A percentile compares a stretch with the other conserved stretches of the same genome.
Conservation (phyloP, 1,140 invertebrate genomes). For the Sogatella furcifera region DNA sequence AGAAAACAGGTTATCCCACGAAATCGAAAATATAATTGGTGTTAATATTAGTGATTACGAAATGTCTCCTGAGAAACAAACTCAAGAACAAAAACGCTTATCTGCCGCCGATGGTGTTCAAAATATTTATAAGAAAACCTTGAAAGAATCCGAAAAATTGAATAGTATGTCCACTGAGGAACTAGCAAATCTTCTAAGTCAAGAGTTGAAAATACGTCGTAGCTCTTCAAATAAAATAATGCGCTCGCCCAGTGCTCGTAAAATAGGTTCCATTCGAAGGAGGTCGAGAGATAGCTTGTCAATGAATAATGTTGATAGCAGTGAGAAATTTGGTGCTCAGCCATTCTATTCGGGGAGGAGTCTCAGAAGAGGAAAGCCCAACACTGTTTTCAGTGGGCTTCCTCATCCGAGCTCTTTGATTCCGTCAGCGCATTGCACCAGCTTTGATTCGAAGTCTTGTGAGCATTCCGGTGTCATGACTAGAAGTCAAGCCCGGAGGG, state of each 20-base stretch:
- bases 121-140: constrained; percentile 56
- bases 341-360: constrained; percentile 9
- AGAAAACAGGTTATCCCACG: constrained; percentile 53
- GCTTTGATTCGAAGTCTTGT: constrained; percentile 1
- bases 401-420: constrained; percentile 17
- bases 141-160: constrained; percentile 49
- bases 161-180: constrained; percentile 50
- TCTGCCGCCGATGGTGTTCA: constrained; percentile 39
- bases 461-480: constrained; percentile 6
- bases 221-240: constrained; percentile 57
- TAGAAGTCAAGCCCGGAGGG: constrained; percentile 23
- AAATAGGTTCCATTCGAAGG: constrained; percentile 60
- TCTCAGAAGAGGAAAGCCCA: constrained; percentile 28
- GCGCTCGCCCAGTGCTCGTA: constrained; percentile 64
- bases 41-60: constrained; percentile 13
- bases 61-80: not conserved
- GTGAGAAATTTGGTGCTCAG: not conserved
- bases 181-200: constrained; percentile 52
- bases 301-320: not conserved
- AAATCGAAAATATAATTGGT: constrained; percentile 39
- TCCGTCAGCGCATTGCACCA: not conserved
- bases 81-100: not conserved
- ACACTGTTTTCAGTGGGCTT: constrained; percentile 27
- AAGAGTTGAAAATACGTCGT: constrained; percentile 57
- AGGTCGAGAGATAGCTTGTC: constrained; percentile 44